Evolutionary conservation across 2,113 vertebrate species (phyloP).

Genomic region (Hypomesus transpacificus): DNA sequence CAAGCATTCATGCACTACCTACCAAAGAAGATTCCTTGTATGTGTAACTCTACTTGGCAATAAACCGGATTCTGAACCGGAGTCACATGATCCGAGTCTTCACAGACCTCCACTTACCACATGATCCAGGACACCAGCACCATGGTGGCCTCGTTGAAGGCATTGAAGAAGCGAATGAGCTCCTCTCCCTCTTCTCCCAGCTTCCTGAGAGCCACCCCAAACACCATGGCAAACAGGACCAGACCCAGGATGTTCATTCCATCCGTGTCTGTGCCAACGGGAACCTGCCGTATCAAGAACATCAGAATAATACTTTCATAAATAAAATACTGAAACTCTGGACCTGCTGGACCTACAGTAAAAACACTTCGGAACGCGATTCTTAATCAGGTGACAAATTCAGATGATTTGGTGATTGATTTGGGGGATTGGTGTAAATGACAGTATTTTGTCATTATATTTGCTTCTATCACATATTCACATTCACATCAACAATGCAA

Average conservation of each 20-base stretch:
- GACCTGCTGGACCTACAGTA: too few relatives aligned
- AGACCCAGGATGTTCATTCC: slow-evolving; percentile 98
- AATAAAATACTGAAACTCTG: too few relatives aligned
- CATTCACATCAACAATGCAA: too few relatives aligned
- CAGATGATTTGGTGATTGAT: neutral
- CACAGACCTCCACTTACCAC: slow-evolving; percentile 79
- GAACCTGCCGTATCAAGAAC: slow-evolving; percentile 71
- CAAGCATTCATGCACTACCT: too few relatives aligned
- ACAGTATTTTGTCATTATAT: too few relatives aligned
- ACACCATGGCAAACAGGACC: slow-evolving; percentile 90
- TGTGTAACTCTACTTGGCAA: too few relatives aligned
- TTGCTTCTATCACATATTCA: too few relatives aligned
- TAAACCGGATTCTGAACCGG: neutral
- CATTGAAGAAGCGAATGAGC: slow-evolving; percentile 95
- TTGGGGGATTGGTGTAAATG: too few relatives aligned
- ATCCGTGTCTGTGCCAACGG: slow-evolving; percentile 79
- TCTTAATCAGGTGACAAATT: neutral
- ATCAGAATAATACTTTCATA: neutral
- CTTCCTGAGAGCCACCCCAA: slow-evolving; percentile 92
- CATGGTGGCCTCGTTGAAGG: slow-evolving; percentile 98
- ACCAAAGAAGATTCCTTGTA: too few relatives aligned
- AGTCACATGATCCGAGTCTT: neutral
- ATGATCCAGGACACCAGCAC: slow-evolving; percentile 98
- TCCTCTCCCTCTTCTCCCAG: slow-evolving; percentile 91
- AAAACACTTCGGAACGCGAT: too few relatives aligned